Percentiles rank a stretch among this genome's conserved stretches.
These are phyloP conservation scores for Muraenolepis orangiensis DNA, from an alignment of 2,797 vertebrate genomes.

Conservation along the genomic window DNA sequence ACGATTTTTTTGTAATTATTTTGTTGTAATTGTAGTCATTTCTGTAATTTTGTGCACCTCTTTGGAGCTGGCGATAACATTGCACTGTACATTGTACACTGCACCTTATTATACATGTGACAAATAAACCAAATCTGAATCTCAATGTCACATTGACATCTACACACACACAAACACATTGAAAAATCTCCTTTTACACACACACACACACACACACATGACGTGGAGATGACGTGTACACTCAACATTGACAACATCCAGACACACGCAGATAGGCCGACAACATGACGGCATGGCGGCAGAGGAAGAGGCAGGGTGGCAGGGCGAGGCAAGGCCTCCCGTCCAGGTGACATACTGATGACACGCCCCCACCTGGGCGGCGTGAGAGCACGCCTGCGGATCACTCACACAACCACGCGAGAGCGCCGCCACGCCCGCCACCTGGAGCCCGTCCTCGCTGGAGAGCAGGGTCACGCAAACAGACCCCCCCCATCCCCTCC, in stretches of 20 bases:
- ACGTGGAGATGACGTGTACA: not conserved
- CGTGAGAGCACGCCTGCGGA: conserved; percentile 51
- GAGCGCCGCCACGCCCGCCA: conserved; percentile 59
- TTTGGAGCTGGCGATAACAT: no score
- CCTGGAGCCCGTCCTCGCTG: conserved; percentile 46
- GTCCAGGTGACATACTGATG: conserved; percentile 67
- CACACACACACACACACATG: no score
- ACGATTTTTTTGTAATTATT: no score
- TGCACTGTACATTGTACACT: no score
- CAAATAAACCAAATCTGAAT: no score
- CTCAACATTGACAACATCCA: conserved; percentile 11
- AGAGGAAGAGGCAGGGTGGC: conserved; percentile 44
- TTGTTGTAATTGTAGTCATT: no score
- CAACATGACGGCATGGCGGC: conserved; percentile 55
- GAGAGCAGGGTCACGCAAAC: conserved; percentile 48
- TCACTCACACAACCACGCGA: conserved; percentile 56
- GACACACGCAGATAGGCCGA: conserved; percentile 29
- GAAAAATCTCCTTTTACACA: no score
- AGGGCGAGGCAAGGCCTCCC: conserved; percentile 52
- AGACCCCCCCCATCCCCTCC: conserved; percentile 16
- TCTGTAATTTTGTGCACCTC: no score
- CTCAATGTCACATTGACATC: no score
- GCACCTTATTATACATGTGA: no score
- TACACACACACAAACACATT: no score
- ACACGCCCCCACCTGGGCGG: conserved; percentile 66